phyloP scores from a whole-genome alignment of 2,888 invertebrate species.

The Lochmaea crataegi region DNA sequence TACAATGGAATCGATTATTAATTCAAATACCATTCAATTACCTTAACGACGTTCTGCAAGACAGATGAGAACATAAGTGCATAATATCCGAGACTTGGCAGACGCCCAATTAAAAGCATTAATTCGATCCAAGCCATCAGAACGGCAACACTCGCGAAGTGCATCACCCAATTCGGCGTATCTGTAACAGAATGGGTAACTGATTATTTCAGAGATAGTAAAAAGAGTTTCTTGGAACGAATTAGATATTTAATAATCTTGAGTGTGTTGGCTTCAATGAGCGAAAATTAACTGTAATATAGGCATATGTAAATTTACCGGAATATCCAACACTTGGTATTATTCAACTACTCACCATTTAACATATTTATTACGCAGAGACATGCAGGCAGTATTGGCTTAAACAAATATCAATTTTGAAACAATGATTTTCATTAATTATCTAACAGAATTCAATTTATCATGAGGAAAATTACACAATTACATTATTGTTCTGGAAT shows the following conservation, averaged over 20 bases:
- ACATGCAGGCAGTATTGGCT: too few species aligned
- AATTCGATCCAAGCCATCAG: slow-evolving; percentile 69
- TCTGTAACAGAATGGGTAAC: slow-evolving; percentile 12
- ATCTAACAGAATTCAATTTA: too few species aligned
- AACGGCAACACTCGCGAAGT: slow-evolving; percentile 64
- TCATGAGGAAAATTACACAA: too few species aligned
- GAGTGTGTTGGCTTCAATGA: too few species aligned
- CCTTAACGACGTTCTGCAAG: slow-evolving; percentile 68
- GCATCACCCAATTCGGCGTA: slow-evolving; percentile 60
- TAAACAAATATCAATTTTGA: too few species aligned
- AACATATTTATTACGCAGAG: too few species aligned
- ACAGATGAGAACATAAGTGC: slow-evolving; percentile 70
- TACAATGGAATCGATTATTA: background rate
- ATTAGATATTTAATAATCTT: background rate
- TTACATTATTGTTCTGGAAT: too few species aligned
- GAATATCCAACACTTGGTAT: too few species aligned
- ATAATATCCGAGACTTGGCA: slow-evolving; percentile 69
- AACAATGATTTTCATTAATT: too few species aligned
- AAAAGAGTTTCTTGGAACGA: background rate
- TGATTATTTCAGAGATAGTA: background rate
- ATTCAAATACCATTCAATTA: slow-evolving; percentile 48
- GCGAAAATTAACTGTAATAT: background rate
- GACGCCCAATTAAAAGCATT: slow-evolving; percentile 68
- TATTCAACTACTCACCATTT: too few species aligned
- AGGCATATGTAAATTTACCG: background rate